phyloP scores from a whole-genome alignment of 2,888 invertebrate species.

The Cylloceria caligata region DNA sequence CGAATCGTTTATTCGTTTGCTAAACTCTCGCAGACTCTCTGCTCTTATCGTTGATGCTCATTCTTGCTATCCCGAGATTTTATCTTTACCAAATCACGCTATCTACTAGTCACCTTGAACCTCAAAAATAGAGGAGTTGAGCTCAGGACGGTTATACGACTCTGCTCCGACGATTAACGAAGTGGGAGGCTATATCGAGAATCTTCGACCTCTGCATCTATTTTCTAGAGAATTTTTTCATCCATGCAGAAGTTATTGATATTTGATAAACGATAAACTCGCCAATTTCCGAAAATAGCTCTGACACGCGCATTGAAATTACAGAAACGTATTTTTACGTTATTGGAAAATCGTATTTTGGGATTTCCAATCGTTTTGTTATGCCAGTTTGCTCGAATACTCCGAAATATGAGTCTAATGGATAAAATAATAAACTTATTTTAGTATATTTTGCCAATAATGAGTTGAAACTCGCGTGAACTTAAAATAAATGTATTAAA shows the following conservation, averaged over 20 bases:
- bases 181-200: no score
- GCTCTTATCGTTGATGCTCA: conserved; percentile 36
- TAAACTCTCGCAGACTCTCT: conserved; percentile 21
- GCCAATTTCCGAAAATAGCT: not conserved
- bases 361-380: not conserved
- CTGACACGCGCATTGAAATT: not conserved
- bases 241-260: not conserved
- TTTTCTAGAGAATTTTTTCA: not conserved
- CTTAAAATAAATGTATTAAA: no score
- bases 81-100: conserved; percentile 13
- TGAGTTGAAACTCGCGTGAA: no score
- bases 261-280: not conserved
- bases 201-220: not conserved
- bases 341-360: not conserved
- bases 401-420: no score
- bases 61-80: conserved; percentile 10
- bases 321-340: not conserved
- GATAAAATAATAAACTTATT: no score
- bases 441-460: no score
- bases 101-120: not conserved
- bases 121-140: not conserved
- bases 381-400: no score
- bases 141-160: no score
- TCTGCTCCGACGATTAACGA: no score
- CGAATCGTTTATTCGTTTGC: conserved; percentile 7